Conservation (phyloP, 2,888 invertebrate genomes). For the Xanthia icteritia region DNA sequence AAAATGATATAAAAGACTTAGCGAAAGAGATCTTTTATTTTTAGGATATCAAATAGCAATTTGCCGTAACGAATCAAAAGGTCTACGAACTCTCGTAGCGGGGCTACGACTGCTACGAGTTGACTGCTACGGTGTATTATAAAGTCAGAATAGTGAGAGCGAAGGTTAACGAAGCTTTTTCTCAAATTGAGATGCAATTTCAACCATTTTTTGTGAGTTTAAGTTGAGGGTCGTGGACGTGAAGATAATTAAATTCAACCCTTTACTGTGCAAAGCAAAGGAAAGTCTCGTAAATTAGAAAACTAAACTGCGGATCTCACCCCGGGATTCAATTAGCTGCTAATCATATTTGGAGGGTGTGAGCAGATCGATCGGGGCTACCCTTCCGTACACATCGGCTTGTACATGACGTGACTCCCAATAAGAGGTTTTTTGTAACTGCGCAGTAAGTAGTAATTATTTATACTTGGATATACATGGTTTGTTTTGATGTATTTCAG, state of each 20-base stretch:
- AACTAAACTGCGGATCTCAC: slow-evolving; percentile 90
- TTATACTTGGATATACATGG: slow-evolving; percentile 12
- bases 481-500: slow-evolving; percentile 1
- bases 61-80: slow-evolving; percentile 71
- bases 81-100: slow-evolving; percentile 71
- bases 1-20: slow-evolving; percentile 51
- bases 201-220: slow-evolving; percentile 80
- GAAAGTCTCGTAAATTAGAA: slow-evolving; percentile 90
- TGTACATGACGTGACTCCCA: slow-evolving; percentile 62
- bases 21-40: slow-evolving; percentile 61
- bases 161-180: slow-evolving; percentile 72
- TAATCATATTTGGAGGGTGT: slow-evolving; percentile 90
- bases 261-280: slow-evolving; percentile 85
- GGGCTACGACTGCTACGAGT: slow-evolving; percentile 66
- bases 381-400: slow-evolving; percentile 79
- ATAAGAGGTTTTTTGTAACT: slow-evolving; percentile 54
- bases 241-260: slow-evolving; percentile 89
- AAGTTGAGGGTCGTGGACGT: slow-evolving; percentile 79
- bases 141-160: slow-evolving; percentile 70
- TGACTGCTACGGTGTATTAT: slow-evolving; percentile 65
- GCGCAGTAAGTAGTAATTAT: slow-evolving; percentile 35
- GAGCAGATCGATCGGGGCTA: slow-evolving; percentile 84
- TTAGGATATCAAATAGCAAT: slow-evolving; percentile 75
- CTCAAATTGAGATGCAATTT: slow-evolving; percentile 79
- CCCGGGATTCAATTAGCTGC: slow-evolving; percentile 89